Conservation (phyloP, 2,888 invertebrate species). For the Drosophila meridiana region DNA sequence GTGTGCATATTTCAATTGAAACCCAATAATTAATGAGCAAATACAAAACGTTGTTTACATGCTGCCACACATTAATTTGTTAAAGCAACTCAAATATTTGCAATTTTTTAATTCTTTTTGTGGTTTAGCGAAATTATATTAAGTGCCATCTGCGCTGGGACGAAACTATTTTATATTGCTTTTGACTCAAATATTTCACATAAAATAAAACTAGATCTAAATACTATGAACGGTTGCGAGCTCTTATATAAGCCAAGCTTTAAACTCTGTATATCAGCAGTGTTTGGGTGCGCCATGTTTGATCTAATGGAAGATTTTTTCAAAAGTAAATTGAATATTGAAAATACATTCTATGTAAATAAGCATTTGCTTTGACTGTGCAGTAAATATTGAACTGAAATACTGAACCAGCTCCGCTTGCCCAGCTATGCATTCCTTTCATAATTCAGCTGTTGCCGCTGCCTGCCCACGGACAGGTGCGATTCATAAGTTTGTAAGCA, state of each 20-base stretch:
- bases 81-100: conserved; percentile 20
- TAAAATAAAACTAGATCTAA: background rate
- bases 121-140: conserved; percentile 19
- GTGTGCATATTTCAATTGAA: conserved; percentile 44
- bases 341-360: conserved; percentile 15
- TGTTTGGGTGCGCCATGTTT: background rate
- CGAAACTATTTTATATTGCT: background rate
- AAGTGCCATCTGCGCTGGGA: background rate
- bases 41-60: conserved; percentile 37
- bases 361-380: conserved; percentile 3
- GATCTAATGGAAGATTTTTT: background rate
- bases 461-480: conserved; percentile 62
- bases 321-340: background rate
- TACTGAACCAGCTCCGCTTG: conserved; percentile 16
- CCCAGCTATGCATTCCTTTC: conserved; percentile 31
- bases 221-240: too few relatives aligned
- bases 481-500: conserved; percentile 19
- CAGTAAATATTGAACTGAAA: conserved; percentile 10
- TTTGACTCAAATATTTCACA: background rate
- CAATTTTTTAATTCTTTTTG: conserved; percentile 18
- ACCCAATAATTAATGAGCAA: conserved; percentile 50
- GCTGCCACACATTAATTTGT: conserved; percentile 36
- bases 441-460: conserved; percentile 40
- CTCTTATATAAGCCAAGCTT: too few relatives aligned
- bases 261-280: too few relatives aligned